Conservation (phyloP, 2,113 vertebrate species). For the Coreoperca whiteheadi region DNA sequence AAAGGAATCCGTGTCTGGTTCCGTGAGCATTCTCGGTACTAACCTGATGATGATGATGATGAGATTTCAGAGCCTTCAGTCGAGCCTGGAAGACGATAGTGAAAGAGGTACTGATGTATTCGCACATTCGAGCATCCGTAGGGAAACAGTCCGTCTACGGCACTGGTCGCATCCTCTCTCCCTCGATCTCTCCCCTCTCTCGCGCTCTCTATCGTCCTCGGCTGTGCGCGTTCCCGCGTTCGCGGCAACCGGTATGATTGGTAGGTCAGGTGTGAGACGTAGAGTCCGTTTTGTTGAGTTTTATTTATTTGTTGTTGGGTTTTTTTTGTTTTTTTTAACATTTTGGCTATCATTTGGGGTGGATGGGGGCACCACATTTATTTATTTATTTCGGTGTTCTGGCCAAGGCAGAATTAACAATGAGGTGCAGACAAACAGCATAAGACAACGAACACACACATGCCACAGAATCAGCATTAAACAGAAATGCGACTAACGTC, state of each 20-base stretch:
- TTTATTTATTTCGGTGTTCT: no score
- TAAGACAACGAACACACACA: no score
- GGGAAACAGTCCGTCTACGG: background rate
- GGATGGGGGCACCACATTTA: no score
- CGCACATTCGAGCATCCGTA: constrained; percentile 33
- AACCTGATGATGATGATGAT: no score
- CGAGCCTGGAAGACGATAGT: background rate
- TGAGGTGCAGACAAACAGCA: background rate
- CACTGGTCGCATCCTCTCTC: constrained; percentile 16
- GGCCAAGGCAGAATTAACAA: background rate
- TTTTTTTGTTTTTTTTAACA: no score
- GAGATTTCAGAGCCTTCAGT: background rate
- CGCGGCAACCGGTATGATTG: background rate
- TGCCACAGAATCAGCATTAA: background rate
- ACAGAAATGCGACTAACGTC: background rate
- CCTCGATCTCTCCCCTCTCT: background rate
- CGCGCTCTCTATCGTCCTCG: background rate
- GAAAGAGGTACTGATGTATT: background rate
- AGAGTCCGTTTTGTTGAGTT: no score
- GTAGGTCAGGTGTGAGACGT: constrained; percentile 19
- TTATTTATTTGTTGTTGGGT: no score
- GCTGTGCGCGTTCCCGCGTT: constrained; percentile 5
- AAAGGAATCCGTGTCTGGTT: background rate
- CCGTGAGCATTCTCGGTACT: background rate
- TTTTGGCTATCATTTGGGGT: background rate